phyloP scores from a whole-genome alignment of 2,113 vertebrate species.

The crab-eating macaque (Macaca fascicularis) region DNA sequence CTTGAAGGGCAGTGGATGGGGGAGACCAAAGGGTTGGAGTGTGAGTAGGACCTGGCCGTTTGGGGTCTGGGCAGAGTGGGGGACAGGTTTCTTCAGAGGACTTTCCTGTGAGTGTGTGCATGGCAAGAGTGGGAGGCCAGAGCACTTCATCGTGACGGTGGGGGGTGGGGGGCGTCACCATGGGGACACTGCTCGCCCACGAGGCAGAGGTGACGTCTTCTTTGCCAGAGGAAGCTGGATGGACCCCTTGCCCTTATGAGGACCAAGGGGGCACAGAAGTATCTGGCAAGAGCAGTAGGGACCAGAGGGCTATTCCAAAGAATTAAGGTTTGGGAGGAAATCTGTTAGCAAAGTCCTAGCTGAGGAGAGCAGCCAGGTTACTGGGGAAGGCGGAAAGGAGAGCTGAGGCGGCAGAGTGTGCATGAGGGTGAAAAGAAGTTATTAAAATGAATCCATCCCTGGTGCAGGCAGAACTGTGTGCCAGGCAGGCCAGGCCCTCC shows the following conservation, averaged over 20 bases:
- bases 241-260: neutral
- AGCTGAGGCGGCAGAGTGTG: constrained; percentile 11
- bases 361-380: neutral
- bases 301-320: neutral
- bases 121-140: neutral
- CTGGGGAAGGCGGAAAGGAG: neutral
- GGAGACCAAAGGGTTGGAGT: neutral
- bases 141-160: neutral
- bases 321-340: neutral
- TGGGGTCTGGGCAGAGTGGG: neutral
- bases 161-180: accelerated
- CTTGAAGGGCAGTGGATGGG: neutral
- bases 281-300: neutral
- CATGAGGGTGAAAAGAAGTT: constrained; percentile 49
- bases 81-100: neutral
- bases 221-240: neutral
- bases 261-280: neutral
- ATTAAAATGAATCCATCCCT: constrained; percentile 65
- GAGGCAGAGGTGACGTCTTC: neutral
- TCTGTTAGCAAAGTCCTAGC: constrained; percentile 22
- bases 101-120: neutral
- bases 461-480: constrained; percentile 35
- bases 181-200: neutral
- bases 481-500: constrained; percentile 64
- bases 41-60: neutral